Evolutionary conservation across 2,797 vertebrate species (phyloP), one percentile per base, ranked within the genome.

Genomic region (Chromobotia macracanthus): DNA sequence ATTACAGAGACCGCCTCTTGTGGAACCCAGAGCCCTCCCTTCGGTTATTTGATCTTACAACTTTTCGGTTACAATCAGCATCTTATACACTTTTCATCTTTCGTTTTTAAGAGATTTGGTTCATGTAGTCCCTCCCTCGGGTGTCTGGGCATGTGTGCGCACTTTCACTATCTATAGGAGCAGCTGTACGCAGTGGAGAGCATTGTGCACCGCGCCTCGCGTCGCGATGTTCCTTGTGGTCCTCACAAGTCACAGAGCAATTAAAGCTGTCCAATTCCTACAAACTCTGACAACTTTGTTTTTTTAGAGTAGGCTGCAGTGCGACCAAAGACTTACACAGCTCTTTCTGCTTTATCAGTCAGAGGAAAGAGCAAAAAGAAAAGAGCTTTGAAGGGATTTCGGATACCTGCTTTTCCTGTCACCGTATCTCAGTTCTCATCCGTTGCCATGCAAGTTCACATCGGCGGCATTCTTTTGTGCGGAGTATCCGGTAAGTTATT

Each of bases 401-500:
- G 67, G 75, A 55, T 64, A 11, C 1, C 18, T 64, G 10, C 11
- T 19, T 3, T 15, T 63, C 4, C 21, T 5, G n/a, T 25, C 55
- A 25, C 11, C 0, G 5, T 25, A 53, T 73, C 63, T 15, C 70
- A 15, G 10, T 69, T 31, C 16, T 55, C 50, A 19, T 15, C 53
- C 51, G 68, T 41, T 35, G 69, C 25, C 74, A 88, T 88, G 87
- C 65, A 46, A 68, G 73, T 71, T 77, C 77, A 71, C 71, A 10
- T 84, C 55, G n/a, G 79, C 50, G 46, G 77, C 38, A n/a, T 85
- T 63, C 74, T 87, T 15, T 41, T 86, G 63, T 85, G 80, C 46
- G 48, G 83, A 58, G 75, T 75, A 55, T 83, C 84, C 74, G 82
- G 87, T 88, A 72, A 86, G 87, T 83, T 78, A 11, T 10, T 64